Conservation (phyloP, 2,113 vertebrate species). For the Junco hyemalis region DNA sequence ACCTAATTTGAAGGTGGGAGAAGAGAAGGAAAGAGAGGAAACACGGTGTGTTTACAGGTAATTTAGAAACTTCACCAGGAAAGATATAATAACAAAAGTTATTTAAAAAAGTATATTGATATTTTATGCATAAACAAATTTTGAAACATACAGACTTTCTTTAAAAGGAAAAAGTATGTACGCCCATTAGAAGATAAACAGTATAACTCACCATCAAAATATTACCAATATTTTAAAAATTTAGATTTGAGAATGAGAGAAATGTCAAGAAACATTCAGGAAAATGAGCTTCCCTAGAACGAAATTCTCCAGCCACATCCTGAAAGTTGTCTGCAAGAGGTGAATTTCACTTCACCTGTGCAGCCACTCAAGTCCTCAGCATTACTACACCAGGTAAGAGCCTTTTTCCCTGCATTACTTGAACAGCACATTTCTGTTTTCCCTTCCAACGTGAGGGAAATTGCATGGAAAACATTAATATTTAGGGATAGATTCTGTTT, state of each 20-base stretch:
- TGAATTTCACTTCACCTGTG: not conserved
- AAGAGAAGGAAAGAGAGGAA: not conserved
- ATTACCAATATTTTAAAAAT: not conserved
- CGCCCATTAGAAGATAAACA: not conserved
- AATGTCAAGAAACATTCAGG: not conserved
- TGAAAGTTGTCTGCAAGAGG: not conserved
- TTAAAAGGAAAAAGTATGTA: not conserved
- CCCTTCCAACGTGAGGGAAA: not conserved
- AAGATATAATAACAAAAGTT: not conserved
- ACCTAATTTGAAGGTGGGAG: constrained; percentile 3
- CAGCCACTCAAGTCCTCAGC: not conserved
- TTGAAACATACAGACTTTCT: not conserved
- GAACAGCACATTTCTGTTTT: not conserved
- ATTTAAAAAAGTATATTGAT: not conserved
- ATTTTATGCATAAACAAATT: not conserved
- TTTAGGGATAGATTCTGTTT: not conserved
- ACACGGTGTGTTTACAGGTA: not conserved
- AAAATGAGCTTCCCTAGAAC: not conserved
- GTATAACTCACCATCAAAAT: not conserved
- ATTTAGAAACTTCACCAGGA: not conserved
- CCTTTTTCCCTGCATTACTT: not conserved
- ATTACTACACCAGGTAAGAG: not conserved
- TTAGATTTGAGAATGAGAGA: not conserved
- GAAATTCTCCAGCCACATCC: not conserved
- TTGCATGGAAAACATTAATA: not conserved